Base-by-base conservation (phyloP, 1,140 invertebrate species). In the Sipha flava region DNA sequence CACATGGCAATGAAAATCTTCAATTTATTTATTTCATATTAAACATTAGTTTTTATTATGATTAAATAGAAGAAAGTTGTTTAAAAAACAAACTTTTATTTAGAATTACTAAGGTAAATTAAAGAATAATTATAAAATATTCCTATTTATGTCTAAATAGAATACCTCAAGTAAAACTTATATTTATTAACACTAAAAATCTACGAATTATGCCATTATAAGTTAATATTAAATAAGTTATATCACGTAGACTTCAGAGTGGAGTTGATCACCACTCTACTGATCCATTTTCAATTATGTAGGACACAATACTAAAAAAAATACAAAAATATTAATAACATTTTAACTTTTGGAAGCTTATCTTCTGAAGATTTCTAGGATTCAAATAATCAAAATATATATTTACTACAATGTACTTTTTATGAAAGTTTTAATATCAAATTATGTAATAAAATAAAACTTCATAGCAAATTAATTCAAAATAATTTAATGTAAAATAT, bases 251-350 rank as follows among this genome's bases (percentile, higher is more conserved):
- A 77, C n/a, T 77, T 57, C 23, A 77, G 26, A 54, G 29, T 59
- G 52, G 31, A 77, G 34, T 59, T 77, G 52, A 57, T 43, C 21
- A 7, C 37, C 29, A 73, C 29, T 52, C 34, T 21, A 43, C 14
- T 40, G 34, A 59, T 77, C 34, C 31, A 7, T 52, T 43, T 73
- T 10, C 34, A 59, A 40, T 84, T 86, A 86, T 82, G 86, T 86
- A 59, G 86, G 86, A 82, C 86, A 86, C 81, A 86, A 85, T 82
- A 86, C 85, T 86, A 83, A 52, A 85, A 86, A 54, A 82, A 82
- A 83, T 83, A 81, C 81, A 14, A 81, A n/a, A 10, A 37, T 52
- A 72, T 40, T 79, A 47, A 62, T 34, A 40, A 57, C 26, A 16
- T 57, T 26, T 57, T 29, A 57, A 54, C 21, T 26, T 3, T 26